phyloP scores from a whole-genome alignment of 1,140 invertebrate genomes.

The Danaus plexippus region DNA sequence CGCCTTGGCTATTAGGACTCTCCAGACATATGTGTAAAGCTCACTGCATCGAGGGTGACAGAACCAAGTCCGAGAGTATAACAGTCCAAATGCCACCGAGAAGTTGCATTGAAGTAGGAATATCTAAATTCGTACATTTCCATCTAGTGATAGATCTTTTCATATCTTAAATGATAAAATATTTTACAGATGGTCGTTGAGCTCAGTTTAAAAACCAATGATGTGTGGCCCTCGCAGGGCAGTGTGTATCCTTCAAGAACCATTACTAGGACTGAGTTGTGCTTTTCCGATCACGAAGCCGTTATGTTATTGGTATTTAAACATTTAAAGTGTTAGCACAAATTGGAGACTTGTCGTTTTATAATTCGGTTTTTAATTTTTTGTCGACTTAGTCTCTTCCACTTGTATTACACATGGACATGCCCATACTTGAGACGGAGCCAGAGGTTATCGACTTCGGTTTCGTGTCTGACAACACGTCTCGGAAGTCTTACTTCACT shows the following conservation, averaged over 20 bases:
- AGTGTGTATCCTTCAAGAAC: conserved; percentile 11
- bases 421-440: conserved; percentile 24
- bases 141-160: too few species aligned
- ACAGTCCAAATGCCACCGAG: conserved; percentile 5
- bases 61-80: background rate
- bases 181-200: conserved; percentile 24
- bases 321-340: too few species aligned
- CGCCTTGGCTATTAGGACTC: conserved; percentile 25
- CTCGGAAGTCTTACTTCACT: conserved; percentile 39
- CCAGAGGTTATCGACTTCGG: conserved; percentile 32
- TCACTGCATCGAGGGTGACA: conserved; percentile 2
- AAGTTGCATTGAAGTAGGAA: conserved; percentile 24
- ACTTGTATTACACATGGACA: conserved; percentile 34
- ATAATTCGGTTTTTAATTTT: too few species aligned
- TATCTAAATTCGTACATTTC: too few species aligned
- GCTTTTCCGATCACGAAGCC: conserved; percentile 23
- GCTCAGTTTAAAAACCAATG: conserved; percentile 19
- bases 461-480: conserved; percentile 32
- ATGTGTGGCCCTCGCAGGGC: conserved; percentile 14
- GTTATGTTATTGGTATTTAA: conserved; percentile 19
- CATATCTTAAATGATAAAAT: background rate
- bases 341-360: too few species aligned
- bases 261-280: conserved; percentile 15
- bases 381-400: conserved; percentile 20
- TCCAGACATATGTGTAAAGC: background rate